Conservation (phyloP, 1,140 invertebrate genomes). For the Brachionus rubens region DNA sequence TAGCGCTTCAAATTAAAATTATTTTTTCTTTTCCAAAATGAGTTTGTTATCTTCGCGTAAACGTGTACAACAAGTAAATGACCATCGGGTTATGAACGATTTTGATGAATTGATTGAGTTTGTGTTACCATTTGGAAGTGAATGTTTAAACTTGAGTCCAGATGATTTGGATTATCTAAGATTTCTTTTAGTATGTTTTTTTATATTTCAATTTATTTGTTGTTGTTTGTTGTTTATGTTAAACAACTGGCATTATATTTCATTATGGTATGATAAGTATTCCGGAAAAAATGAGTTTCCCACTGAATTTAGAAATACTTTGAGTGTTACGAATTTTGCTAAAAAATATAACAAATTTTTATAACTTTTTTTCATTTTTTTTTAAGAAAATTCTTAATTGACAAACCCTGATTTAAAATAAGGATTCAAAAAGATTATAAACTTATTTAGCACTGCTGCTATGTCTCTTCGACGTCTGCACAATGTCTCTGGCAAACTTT, state of each 20-base stretch:
- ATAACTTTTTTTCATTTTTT: conserved; percentile 1
- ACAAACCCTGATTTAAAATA: background rate
- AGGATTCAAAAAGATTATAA: too few relatives aligned
- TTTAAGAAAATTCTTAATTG: conserved; percentile 4
- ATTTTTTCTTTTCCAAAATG: background rate
- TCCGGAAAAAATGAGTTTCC: background rate
- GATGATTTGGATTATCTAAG: background rate
- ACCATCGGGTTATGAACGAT: background rate
- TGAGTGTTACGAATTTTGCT: conserved; percentile 14
- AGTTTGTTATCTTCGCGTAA: background rate
- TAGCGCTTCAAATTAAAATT: too few relatives aligned
- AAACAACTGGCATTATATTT: conserved; percentile 28
- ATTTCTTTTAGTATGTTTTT: background rate
- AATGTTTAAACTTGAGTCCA: background rate
- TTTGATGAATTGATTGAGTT: background rate
- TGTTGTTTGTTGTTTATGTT: conserved; percentile 12
- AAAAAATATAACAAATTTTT: conserved; percentile 2
- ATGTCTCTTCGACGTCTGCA: too few relatives aligned
- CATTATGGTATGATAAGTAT: background rate
- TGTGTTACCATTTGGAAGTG: background rate
- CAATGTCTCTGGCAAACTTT: too few relatives aligned
- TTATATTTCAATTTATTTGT: conserved; percentile 17
- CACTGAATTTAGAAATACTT: background rate
- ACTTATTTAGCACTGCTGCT: too few relatives aligned
- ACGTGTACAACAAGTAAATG: background rate